Base-by-base conservation (phyloP, 2,797 vertebrate genomes). In the Oryzias dopingdopingensis region DNA sequence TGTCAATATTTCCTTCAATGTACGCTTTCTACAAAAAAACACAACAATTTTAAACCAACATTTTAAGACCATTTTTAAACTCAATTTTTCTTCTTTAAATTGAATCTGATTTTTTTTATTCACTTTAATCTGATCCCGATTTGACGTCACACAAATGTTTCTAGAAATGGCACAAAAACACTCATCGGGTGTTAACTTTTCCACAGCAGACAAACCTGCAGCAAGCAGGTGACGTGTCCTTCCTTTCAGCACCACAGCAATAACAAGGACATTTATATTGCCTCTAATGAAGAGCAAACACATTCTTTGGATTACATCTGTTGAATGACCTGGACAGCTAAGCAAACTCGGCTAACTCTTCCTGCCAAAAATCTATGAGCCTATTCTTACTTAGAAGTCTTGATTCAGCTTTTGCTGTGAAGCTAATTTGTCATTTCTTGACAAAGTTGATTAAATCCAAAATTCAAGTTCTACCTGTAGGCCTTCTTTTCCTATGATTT, bases 261-360 rank as follows among this genome's bases (percentile, higher is more conserved):
- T 42, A 65, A 54, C 59, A 76, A 77, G 58, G 70, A 74, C 43
- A 62, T 71, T 55, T 72, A 57, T 67, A 65, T 66, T 73, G 54
- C 49, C 67, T 83, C 73, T 49, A 62, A 65, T 63, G 70, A 29
- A 83, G 79, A 80, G 82, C 77, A 87, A 87, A 86, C 68, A 54
- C 67, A 10, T 37, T 61, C 77, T 81, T 91, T 85, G 90, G 89
- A 84, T 91, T 79, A 82, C 83, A 64, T 71, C 23, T 72, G 58
- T 72, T 24, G 67, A 52, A 47, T 66, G 46, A 74, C 58, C 43
- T 55, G 49, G 52, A 58, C 45, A 62, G 18, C 56, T 72, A 75
- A 60, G 64, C 20, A 26, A 49, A 51, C 6, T 12, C 12, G 2
- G 32, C 32, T 37, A 37, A 63, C 56, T 52, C 69, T 56, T 65